Evolutionary conservation across 2,888 invertebrate species (phyloP), one percentile per base, ranked within the genome.

Genomic region (Pantelozetes paolii): DNA sequence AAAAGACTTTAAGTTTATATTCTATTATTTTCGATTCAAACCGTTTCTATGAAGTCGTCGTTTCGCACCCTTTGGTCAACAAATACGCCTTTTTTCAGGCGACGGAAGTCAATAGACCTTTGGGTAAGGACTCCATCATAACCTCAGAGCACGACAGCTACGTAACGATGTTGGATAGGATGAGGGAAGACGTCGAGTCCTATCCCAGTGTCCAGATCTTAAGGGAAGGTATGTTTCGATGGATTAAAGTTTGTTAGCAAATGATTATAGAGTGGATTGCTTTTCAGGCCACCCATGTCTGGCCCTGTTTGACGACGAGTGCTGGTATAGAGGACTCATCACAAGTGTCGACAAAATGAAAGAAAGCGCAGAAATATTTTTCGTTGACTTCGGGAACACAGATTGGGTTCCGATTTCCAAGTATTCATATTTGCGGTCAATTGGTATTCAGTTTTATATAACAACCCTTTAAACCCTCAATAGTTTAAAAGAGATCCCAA

Each of bases 311-410:
- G 15, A 13, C 1, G 36, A 67, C 26, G 67, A 42, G 23, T n/a
- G 9, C 1, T 67, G 67, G 67, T 67, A 67, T 67, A 67, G 67
- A n/a, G 67, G 67, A 0, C 42, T 67, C 1, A 26, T 67, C 2
- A 1, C 42, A 1, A 67, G 20, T 67, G 67, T 67, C 2, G 42
- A 67, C 13, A 9, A 1, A 5, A n/a, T 3, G 2, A n/a, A 32
- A 9, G 6, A 23, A 42, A 42, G 1, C 15, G 67, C 67, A 2
- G 2, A 67, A 20, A 42, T 67, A 20, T 67, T 40, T 23, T 67
- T 67, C 13, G 26, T 67, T 1, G 67, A 67, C 18, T 40, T 42
- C 23, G 67, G 67, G 1, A 67, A 67, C 23, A 42, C 23, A 5
- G 67, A 67, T 23, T 9, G 9, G 11, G n/a, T n/a, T n/a, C n/a